Conservation (phyloP, 2,797 vertebrate species). For the Nothura maculosa region DNA sequence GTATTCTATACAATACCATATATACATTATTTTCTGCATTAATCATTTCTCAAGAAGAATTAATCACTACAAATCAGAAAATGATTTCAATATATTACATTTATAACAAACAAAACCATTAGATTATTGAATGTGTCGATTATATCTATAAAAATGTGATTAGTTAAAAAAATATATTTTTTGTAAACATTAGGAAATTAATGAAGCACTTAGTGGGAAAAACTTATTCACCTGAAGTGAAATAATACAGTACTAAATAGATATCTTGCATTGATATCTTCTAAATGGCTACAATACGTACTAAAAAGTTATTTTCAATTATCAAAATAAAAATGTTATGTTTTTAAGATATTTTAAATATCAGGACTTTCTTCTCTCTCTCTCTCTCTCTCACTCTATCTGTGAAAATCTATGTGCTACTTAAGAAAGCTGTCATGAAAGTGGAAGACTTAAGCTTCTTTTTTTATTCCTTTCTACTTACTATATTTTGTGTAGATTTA, state of each 20-base stretch:
- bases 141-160: neutral
- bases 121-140: neutral
- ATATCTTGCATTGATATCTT: neutral
- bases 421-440: neutral
- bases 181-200: neutral
- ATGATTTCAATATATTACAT: accelerated
- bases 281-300: neutral
- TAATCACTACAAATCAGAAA: neutral
- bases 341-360: neutral
- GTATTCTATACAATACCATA: neutral
- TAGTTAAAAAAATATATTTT: neutral
- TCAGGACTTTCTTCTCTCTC: neutral
- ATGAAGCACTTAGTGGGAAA: neutral
- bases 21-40: neutral
- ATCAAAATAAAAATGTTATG: neutral
- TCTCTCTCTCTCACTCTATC: neutral
- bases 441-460: neutral
- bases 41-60: neutral
- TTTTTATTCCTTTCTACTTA: neutral
- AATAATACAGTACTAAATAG: neutral
- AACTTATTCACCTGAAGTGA: neutral
- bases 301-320: neutral
- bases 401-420: neutral
- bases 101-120: neutral
- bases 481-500: neutral